phyloP scores from a whole-genome alignment of 2,797 vertebrate genomes.

The Acanthurus leucopareius region DNA sequence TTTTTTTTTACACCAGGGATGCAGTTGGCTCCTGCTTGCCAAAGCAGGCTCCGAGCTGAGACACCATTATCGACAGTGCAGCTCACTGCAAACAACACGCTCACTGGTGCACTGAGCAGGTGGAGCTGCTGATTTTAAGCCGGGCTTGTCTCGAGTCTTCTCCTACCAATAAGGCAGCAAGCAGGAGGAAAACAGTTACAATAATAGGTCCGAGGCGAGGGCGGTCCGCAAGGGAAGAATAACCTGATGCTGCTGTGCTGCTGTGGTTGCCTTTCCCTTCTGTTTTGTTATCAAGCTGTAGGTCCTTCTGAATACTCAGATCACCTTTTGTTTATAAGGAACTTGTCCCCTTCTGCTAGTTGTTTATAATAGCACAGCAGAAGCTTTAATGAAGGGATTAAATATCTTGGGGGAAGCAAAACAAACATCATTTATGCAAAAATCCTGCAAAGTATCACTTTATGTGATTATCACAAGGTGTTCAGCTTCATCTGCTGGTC shows the following conservation, averaged over 20 bases:
- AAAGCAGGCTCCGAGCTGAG: conserved; percentile 35
- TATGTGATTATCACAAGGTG: not conserved
- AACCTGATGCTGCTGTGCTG: conserved; percentile 16
- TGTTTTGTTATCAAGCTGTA: conserved; percentile 19
- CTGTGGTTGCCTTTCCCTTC: not conserved
- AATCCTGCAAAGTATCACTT: conserved; percentile 28
- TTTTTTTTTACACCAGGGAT: conserved; percentile 11
- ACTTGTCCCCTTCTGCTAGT: not conserved
- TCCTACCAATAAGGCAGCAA: conserved; percentile 13
- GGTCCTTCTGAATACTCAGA: conserved; percentile 24
- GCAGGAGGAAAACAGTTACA: not conserved
- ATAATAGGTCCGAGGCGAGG: not conserved
- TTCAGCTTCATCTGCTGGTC: conserved; percentile 18
- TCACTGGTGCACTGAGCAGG: conserved; percentile 13
- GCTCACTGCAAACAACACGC: conserved; percentile 22
- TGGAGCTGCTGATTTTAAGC: conserved; percentile 43
- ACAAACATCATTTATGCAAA: conserved; percentile 32
- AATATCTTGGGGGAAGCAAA: conserved; percentile 37
- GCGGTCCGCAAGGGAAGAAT: conserved; percentile 7
- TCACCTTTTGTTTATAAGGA: conserved; percentile 31
- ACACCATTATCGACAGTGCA: conserved; percentile 25
- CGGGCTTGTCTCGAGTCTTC: conserved; percentile 3
- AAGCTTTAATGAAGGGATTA: conserved; percentile 31
- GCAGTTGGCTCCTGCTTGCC: conserved; percentile 34
- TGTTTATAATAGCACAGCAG: conserved; percentile 26